These are phyloP conservation scores for Rallus limicola DNA, from an alignment of 2,113 vertebrate species.

Conservation along the genomic window DNA sequence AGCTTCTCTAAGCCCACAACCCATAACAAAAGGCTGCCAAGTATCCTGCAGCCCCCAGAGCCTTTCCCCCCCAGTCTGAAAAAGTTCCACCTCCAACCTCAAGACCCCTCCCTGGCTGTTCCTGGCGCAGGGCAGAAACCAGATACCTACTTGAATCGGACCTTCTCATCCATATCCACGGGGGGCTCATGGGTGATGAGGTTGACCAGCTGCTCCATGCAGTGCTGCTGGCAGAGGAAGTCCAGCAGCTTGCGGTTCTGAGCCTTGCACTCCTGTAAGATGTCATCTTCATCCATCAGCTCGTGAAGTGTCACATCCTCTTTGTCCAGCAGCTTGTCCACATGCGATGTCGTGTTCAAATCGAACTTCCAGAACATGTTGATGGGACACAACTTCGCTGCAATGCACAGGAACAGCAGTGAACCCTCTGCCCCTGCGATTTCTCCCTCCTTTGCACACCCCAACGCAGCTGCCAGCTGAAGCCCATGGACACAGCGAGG, in stretches of 20 bases:
- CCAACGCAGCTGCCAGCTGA: too few relatives aligned
- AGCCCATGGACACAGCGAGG: too few relatives aligned
- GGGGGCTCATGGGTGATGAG: conserved; percentile 93
- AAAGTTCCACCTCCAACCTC: too few relatives aligned
- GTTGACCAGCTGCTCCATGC: conserved; percentile 92
- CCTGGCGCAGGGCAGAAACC: background rate
- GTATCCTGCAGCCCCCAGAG: rapidly evolving
- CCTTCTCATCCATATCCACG: conserved; percentile 91
- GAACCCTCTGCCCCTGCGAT: background rate
- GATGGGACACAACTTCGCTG: conserved; percentile 77
- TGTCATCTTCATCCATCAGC: conserved; percentile 95
- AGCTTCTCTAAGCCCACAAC: background rate
- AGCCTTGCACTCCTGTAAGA: conserved; percentile 96
- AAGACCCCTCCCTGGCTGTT: too few relatives aligned
- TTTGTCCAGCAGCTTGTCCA: conserved; percentile 95
- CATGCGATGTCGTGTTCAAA: conserved; percentile 91
- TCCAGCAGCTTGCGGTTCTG: conserved; percentile 93
- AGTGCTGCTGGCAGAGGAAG: conserved; percentile 91
- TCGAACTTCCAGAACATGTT: conserved; percentile 99
- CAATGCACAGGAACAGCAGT: background rate
- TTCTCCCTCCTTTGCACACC: too few relatives aligned
- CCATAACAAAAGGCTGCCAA: rapidly evolving
- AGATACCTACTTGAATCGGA: conserved; percentile 92
- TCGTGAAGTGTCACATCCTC: conserved; percentile 92
- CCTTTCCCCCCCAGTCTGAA: rapidly evolving